Evolutionary conservation across 37 sponge, comb jelly and placozoan species (phyloP).

Genomic region (Hexactinellida sp.): DNA sequence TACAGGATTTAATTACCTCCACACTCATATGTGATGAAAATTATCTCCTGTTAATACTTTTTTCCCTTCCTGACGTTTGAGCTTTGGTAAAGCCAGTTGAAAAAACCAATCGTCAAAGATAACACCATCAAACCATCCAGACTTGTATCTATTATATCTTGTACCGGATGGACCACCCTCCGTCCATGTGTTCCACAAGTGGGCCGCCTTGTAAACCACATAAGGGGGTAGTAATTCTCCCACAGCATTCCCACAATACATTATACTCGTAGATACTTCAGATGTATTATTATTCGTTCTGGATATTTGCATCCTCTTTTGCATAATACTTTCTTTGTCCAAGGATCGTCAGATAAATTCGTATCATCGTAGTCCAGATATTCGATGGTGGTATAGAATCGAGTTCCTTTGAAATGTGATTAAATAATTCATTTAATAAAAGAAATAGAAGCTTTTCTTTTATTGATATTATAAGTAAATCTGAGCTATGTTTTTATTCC

Average conservation of each 20-base stretch:
- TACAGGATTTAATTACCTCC: slow-evolving; percentile 10
- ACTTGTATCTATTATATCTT: slow-evolving; percentile 7
- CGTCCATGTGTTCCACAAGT: slow-evolving; percentile 11
- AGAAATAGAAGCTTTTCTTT: slow-evolving; percentile 11
- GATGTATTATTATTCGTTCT: neutral
- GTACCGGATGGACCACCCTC: slow-evolving; percentile 4
- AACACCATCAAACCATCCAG: slow-evolving; percentile 18
- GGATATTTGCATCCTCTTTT: slow-evolving; percentile 3
- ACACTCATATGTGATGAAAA: slow-evolving; percentile 11
- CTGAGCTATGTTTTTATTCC: neutral
- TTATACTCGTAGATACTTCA: slow-evolving; percentile 10
- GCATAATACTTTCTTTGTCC: slow-evolving; percentile 11
- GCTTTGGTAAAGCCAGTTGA: slow-evolving; percentile 9
- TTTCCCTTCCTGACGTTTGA: slow-evolving; percentile 1
- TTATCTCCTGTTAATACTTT: neutral
- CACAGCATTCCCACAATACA: slow-evolving; percentile 10
- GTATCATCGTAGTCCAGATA: slow-evolving; percentile 15
- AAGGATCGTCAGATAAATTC: slow-evolving; percentile 7
- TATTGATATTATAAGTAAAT: neutral
- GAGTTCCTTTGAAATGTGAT: slow-evolving; percentile 14
- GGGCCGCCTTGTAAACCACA: slow-evolving; percentile 8
- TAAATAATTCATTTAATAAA: slow-evolving; percentile 7
- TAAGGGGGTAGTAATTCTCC: slow-evolving; percentile 15
- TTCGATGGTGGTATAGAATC: slow-evolving; percentile 17
- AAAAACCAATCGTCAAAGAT: slow-evolving; percentile 16